Conservation (phyloP, 2,797 vertebrate genomes). For the Darevskia mixta region DNA sequence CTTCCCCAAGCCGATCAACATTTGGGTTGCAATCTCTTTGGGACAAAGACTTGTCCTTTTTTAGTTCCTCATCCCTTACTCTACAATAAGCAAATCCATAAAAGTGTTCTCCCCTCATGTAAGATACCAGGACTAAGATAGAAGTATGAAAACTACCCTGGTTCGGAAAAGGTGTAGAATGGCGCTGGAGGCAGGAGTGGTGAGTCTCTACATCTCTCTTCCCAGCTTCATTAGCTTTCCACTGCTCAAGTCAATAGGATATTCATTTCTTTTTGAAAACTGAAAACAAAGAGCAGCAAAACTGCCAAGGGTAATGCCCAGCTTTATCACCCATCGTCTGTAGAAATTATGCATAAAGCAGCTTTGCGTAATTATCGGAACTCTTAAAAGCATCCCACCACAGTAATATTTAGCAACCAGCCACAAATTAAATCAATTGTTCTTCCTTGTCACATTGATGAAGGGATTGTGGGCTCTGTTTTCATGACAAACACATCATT, state of each 20-base stretch:
- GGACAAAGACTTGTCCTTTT: no score
- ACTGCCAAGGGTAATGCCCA: constrained; percentile 54
- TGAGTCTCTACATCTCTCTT: constrained; percentile 33
- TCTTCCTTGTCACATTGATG: constrained; percentile 76
- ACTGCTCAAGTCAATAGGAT: constrained; percentile 34
- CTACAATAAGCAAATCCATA: background rate
- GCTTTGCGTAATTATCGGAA: constrained; percentile 64
- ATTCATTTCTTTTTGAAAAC: constrained; percentile 56
- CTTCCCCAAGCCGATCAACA: no score
- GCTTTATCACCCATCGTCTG: constrained; percentile 40
- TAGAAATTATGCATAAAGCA: constrained; percentile 65
- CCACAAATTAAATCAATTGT: constrained; percentile 76
- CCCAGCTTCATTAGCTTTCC: constrained; percentile 21
- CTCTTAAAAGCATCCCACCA: constrained; percentile 69
- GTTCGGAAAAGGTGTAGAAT: fast-evolving
- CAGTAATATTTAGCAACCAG: constrained; percentile 74
- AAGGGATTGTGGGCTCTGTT: constrained; percentile 83
- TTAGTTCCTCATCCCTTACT: no score
- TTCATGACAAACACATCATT: constrained; percentile 91
- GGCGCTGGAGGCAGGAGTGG: background rate
- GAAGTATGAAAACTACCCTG: background rate
- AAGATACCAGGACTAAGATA: no score
- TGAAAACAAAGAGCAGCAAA: constrained; percentile 66
- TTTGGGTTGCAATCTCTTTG: no score
- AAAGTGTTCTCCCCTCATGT: background rate